Base-by-base conservation (phyloP, 2,113 vertebrate species). In the Ranitomeya imitator region DNA sequence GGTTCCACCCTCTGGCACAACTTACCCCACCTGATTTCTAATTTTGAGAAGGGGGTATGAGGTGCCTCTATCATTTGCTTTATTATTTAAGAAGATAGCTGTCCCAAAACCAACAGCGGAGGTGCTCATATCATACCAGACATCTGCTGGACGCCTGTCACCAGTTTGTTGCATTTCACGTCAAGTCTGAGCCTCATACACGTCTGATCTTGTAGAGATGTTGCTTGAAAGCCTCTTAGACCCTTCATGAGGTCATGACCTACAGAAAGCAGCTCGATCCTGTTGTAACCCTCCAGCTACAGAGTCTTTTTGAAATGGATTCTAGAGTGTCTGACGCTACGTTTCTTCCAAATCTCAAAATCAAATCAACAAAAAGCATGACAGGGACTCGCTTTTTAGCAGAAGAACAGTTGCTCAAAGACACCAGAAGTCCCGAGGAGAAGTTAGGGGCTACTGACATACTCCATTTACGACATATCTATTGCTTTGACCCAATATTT, bases 141-240 rank as follows among this genome's bases (percentile, higher is more conserved):
- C 79, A 52, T 60, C 8, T 59, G 6, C n/a, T 31, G 18, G 31
- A 54, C 23, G 5, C 79, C 59, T 67, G 67, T 69, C 61, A 37
- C 45, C 81, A 14, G 10, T 15, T 54, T 14, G n/a, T 23, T 71
- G 45, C 3, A 16, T 57, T 11, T 19, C 54, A 26, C 60, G n/a
- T 60, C 55, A 80, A 52, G 82, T 51, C 54, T 57, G 52, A 55
- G 71, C n/a, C 71, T 76, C 31, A 18, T 74, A 73, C 78, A 81
- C 21, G 86, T 87, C 86, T 87, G 67, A 73, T 87, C 86, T 79
- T 87, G 86, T 67, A 51, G n/a, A 73, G 86, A 87, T 79, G 52
- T 73, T 79, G 26, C 51, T 21, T 65, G 37, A 79, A 86, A 86
- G 61, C 65, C 45, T 63, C 31, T 31, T 16, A 81, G 67, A 73